These are phyloP conservation scores for Centropristis striata DNA, from an alignment of 2,113 vertebrate species.

Conservation along the genomic window DNA sequence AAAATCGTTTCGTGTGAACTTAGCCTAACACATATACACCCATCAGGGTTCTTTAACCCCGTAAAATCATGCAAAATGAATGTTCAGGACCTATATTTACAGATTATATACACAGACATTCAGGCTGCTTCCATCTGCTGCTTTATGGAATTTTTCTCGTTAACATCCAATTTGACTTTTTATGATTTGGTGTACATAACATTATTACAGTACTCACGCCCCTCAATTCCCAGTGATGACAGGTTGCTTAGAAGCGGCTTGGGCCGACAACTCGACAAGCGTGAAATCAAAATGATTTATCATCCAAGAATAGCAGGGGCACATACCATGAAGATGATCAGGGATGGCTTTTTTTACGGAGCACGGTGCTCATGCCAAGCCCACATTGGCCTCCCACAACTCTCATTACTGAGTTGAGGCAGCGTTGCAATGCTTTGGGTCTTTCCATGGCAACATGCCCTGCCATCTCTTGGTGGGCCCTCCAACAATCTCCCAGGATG, in stretches of 20 bases:
- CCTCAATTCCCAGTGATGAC: constrained; percentile 65
- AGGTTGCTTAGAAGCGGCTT: constrained; percentile 54
- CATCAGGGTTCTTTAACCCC: neutral
- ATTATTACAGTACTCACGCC: constrained; percentile 43
- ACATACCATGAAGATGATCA: constrained; percentile 64
- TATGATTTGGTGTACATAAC: constrained; percentile 53
- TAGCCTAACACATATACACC: neutral
- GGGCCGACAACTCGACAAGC: constrained; percentile 43
- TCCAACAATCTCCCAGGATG: constrained; percentile 44
- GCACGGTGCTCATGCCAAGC: constrained; percentile 64
- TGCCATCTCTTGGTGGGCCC: constrained; percentile 35
- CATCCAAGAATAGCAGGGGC: constrained; percentile 67
- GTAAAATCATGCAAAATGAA: neutral
- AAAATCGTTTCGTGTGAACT: too few relatives aligned
- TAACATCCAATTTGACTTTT: constrained; percentile 49
- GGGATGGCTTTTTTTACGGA: constrained; percentile 51
- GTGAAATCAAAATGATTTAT: constrained; percentile 81
- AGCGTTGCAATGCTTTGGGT: constrained; percentile 28
- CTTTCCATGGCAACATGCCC: constrained; percentile 63
- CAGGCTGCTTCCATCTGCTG: constrained; percentile 11
- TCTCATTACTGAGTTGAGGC: constrained; percentile 60
- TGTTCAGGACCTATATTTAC: neutral
- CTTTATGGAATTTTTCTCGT: constrained; percentile 28
- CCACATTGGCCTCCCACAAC: constrained; percentile 60
- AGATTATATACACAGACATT: neutral